Percentiles rank a stretch among this genome's conserved stretches.
These are phyloP conservation scores for Lateolabrax maculatus DNA, from an alignment of 2,797 vertebrate species.

Conservation along the genomic window DNA sequence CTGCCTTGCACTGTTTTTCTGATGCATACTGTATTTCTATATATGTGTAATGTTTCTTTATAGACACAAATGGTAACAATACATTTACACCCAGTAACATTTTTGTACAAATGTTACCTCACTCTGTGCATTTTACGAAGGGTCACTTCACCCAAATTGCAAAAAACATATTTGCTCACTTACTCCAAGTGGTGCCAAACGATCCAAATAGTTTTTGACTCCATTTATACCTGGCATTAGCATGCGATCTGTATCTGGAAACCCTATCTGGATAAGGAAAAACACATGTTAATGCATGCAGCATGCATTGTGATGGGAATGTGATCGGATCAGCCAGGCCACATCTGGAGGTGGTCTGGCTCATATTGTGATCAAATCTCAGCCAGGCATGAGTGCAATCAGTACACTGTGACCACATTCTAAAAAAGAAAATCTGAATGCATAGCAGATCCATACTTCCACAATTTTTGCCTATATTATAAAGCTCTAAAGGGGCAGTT, in stretches of 20 bases:
- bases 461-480: background rate
- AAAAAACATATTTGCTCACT: background rate
- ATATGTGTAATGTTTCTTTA: background rate
- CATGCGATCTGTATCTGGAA: constrained; percentile 2
- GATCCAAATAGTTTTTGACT: constrained; percentile 1
- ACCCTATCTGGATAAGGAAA: background rate
- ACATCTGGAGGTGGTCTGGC: background rate
- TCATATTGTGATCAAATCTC: background rate
- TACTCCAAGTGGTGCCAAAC: background rate
- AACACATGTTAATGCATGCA: background rate
- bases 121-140: background rate
- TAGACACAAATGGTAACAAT: background rate
- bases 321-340: background rate
- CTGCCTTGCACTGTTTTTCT: background rate
- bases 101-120: background rate
- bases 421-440: background rate
- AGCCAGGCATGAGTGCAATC: background rate
- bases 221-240: background rate
- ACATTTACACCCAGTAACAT: background rate
- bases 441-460: background rate
- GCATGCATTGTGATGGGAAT: background rate
- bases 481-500: background rate
- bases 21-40: background rate
- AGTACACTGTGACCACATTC: background rate
- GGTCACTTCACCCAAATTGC: background rate